Evolutionary conservation across 2,888 invertebrate genomes (phyloP).

Genomic region (Aleiodes alternator): DNA sequence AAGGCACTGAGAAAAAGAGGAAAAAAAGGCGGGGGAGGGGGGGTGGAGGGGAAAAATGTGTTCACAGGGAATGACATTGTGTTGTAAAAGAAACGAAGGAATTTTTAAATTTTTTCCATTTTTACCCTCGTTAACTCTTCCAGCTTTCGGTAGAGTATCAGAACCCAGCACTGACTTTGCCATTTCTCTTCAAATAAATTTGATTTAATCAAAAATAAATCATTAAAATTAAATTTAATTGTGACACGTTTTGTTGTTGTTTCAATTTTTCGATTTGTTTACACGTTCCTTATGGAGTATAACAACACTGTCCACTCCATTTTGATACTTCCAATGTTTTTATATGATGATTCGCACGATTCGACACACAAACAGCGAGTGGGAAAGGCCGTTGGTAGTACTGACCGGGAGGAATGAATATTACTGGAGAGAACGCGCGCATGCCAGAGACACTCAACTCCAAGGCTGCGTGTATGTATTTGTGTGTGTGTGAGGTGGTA

Average conservation of each 20-base stretch:
- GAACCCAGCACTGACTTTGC: constrained; percentile 71
- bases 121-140: constrained; percentile 82
- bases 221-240: not conserved
- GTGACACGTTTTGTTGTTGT: too few relatives aligned
- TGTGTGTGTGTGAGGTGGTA: not conserved
- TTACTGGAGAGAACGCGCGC: constrained; percentile 37
- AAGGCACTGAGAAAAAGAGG: constrained; percentile 35
- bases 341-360: constrained; percentile 31
- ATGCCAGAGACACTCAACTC: constrained; percentile 43
- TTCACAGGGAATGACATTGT: not conserved
- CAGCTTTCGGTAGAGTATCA: constrained; percentile 80
- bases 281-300: constrained; percentile 62
- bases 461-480: not conserved
- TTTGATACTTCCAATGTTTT: constrained; percentile 57
- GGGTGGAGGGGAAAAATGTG: not conserved
- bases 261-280: constrained; percentile 53
- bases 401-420: constrained; percentile 41
- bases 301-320: constrained; percentile 63
- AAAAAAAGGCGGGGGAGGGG: too few relatives aligned
- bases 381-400: constrained; percentile 46
- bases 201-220: not conserved
- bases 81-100: constrained; percentile 12
- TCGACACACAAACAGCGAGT: constrained; percentile 13
- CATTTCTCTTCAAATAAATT: constrained; percentile 58
- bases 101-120: not conserved